Conservation (phyloP, 2,797 vertebrate genomes). For the Linurgus olivaceus region DNA sequence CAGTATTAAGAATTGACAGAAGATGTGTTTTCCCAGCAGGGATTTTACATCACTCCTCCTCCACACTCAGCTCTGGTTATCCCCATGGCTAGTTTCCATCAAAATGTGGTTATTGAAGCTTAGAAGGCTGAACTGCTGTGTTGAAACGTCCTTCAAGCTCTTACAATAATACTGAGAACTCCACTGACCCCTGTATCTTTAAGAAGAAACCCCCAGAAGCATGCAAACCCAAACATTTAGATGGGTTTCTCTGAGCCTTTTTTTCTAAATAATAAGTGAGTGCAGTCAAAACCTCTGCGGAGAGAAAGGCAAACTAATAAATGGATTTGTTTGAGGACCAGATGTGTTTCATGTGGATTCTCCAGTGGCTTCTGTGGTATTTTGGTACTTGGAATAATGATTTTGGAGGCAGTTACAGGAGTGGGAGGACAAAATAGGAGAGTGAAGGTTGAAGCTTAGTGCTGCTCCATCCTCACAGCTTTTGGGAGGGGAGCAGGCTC, state of each 20-base stretch:
- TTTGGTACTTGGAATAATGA: slow-evolving; percentile 44
- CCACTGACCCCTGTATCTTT: background rate
- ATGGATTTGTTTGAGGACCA: slow-evolving; percentile 49
- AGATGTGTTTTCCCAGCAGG: background rate
- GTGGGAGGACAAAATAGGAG: background rate
- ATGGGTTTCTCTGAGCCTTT: background rate
- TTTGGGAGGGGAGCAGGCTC: background rate
- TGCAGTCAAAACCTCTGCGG: background rate
- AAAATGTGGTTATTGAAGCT: background rate
- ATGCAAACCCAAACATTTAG: background rate
- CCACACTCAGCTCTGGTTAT: background rate
- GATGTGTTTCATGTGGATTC: slow-evolving; percentile 56
- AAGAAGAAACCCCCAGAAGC: background rate
- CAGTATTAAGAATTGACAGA: background rate
- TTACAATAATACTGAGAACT: background rate
- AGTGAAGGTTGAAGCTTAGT: background rate
- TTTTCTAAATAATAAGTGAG: background rate
- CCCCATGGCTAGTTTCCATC: background rate
- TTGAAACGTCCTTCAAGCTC: background rate
- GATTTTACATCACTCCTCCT: background rate
- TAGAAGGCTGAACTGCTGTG: background rate
- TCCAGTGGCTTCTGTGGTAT: slow-evolving; percentile 65
- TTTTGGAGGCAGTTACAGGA: background rate
- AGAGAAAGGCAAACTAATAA: slow-evolving; percentile 54
- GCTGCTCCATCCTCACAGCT: background rate